Conservation (phyloP, 2,113 vertebrate genomes). For the Urocitellus parryii region DNA sequence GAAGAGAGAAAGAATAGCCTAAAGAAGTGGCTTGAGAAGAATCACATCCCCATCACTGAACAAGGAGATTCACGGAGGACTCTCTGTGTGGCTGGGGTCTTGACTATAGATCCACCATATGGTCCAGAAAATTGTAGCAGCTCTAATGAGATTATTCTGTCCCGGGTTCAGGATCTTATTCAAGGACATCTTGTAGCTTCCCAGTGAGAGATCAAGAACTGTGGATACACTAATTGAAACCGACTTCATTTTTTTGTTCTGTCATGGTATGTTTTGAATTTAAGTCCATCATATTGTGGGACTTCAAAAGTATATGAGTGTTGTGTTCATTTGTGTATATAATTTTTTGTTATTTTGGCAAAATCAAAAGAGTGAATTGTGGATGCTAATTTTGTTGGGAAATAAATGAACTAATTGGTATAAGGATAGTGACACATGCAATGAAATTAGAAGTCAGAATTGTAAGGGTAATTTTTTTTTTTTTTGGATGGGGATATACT, state of each 20-base stretch:
- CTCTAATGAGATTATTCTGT: slow-evolving; percentile 95
- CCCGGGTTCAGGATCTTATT: slow-evolving; percentile 92
- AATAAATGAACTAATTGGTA: neutral
- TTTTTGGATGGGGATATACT: neutral
- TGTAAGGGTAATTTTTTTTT: neutral
- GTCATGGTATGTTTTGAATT: slow-evolving; percentile 22
- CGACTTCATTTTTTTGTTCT: slow-evolving; percentile 1
- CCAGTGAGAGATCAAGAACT: neutral
- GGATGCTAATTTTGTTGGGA: neutral
- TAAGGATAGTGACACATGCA: neutral
- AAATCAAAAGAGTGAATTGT: slow-evolving; percentile 36
- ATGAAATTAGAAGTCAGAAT: slow-evolving; percentile 5
- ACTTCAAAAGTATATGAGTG: neutral
- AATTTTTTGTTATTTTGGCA: slow-evolving; percentile 45
- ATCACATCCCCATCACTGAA: slow-evolving; percentile 92
- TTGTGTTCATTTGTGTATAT: neutral
- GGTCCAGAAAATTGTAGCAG: slow-evolving; percentile 93
- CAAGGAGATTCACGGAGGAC: slow-evolving; percentile 85
- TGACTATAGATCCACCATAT: slow-evolving; percentile 93
- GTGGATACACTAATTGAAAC: neutral
- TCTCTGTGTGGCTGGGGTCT: slow-evolving; percentile 91
- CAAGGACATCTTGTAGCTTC: slow-evolving; percentile 83
- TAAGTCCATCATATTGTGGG: neutral
- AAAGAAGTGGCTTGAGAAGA: slow-evolving; percentile 92
- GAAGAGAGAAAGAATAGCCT: slow-evolving; percentile 84